A percentile compares a stretch with the other conserved stretches of the same genome.
phyloP scores from a whole-genome alignment of 2,113 vertebrate species.

The Labeo rohita region DNA sequence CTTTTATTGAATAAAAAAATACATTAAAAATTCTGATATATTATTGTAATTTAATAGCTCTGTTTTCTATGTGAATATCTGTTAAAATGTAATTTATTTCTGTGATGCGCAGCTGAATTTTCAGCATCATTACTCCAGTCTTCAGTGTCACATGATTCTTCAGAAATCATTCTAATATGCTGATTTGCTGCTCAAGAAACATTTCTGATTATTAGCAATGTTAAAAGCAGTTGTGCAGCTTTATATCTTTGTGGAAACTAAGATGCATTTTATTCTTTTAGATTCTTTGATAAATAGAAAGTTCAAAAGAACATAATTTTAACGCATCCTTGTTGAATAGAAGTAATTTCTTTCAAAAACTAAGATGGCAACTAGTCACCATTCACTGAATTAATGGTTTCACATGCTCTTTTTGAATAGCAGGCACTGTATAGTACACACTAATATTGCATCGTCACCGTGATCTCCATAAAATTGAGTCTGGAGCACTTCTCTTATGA shows the following conservation, averaged over 20 bases:
- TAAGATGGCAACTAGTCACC: neutral
- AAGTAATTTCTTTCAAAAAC: neutral
- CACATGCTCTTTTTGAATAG: neutral
- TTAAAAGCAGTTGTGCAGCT: neutral
- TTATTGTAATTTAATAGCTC: neutral
- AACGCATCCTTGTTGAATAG: neutral
- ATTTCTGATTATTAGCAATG: neutral
- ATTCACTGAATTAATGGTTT: neutral
- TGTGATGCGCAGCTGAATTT: neutral
- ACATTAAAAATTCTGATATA: neutral
- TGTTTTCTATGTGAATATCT: neutral
- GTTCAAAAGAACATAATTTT: neutral
- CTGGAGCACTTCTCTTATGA: neutral
- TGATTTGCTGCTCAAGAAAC: neutral
- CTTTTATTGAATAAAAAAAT: neutral
- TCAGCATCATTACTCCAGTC: neutral
- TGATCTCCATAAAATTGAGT: neutral
- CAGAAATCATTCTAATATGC: neutral
- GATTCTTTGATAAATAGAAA: neutral
- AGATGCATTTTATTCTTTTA: neutral
- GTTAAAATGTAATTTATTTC: neutral
- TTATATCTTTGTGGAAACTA: neutral
- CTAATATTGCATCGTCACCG: neutral
- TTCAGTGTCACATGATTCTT: slow-evolving; percentile 2
- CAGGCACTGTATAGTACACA: neutral